Conservation (phyloP, 2,797 vertebrate species). For the Cheirogaleus major region DNA sequence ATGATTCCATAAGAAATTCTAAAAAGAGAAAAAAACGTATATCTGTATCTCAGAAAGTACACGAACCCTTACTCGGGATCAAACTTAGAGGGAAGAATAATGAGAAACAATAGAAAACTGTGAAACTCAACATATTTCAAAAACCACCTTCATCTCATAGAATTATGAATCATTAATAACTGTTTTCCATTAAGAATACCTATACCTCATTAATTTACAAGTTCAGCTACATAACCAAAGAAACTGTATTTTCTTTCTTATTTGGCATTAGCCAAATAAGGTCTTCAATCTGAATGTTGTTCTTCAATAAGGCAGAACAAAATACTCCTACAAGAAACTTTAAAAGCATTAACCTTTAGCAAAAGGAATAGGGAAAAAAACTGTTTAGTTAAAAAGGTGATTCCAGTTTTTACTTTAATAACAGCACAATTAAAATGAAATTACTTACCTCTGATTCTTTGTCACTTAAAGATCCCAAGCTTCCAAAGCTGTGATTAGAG, state of each 20-base stretch:
- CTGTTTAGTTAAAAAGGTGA: background rate
- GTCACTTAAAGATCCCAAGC: constrained; percentile 98
- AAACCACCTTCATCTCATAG: constrained; percentile 40
- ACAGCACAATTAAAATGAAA: constrained; percentile 43
- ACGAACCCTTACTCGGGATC: constrained; percentile 39
- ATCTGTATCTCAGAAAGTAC: constrained; percentile 42
- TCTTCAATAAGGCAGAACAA: constrained; percentile 42
- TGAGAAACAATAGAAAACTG: constrained; percentile 46
- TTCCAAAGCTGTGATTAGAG: constrained; percentile 99
- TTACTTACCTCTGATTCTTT: constrained; percentile 97
- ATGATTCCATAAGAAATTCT: constrained; percentile 53
- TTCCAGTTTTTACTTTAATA: constrained; percentile 52
- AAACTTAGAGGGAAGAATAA: constrained; percentile 46
- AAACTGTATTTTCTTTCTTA: constrained; percentile 52
- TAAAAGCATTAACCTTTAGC: constrained; percentile 53
- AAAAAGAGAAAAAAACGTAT: constrained; percentile 10
- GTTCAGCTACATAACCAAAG: constrained; percentile 43
- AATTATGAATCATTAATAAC: constrained; percentile 52
- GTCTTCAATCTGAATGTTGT: constrained; percentile 50
- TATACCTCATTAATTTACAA: constrained; percentile 23
- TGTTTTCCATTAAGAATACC: constrained; percentile 8
- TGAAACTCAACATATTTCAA: constrained; percentile 33
- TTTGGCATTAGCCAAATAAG: background rate
- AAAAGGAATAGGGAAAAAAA: background rate
- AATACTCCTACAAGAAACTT: constrained; percentile 46